Evolutionary conservation across 2,113 vertebrate genomes (phyloP), one percentile per base, ranked within the genome.

Genomic region (Uropsilus gracilis): DNA sequence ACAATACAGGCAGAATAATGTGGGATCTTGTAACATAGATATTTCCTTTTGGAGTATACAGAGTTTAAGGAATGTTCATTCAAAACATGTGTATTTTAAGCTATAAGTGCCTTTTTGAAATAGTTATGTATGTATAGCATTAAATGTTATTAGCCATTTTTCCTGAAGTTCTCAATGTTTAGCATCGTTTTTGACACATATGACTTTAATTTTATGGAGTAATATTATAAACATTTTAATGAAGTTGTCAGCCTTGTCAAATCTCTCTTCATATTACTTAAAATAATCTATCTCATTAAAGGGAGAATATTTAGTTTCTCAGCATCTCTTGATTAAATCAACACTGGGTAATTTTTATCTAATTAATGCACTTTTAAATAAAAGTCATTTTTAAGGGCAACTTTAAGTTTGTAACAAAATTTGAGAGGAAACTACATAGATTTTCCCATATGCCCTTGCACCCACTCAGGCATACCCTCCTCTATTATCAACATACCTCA

Each of bases 221-320:
- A 86, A 34, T 63, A 71, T 76, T 11, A 59, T 39, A 80, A 75
- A n/a, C 18, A 75, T 89, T 77, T 12, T 50, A 50, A 50, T 50
- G 85, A 59, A 90, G 72, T 72, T 10, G 55, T 69, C 24, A 55
- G 0, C 32, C 30, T 76, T 94, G 2, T 37, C 18, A 85, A 90
- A 77, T 66, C 0, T 90, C 50, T 84, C 14, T 12, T 66, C 28
- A 69, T 1, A 34, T 90, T n/a, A 63, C 3, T 69, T 77, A 46
- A 87, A 85, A 59, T 75, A 34, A 89, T 91, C 32, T 68, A 77
- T 16, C 37, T 68, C 28, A 66, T 82, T 81, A 89, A 90, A 95
- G 39, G 34, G 17, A 55, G 4, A 44, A 12, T 89, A 55, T 82
- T 85, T 17, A 90, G 6, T 34, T 48, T 71, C 14, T 73, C 26